Evolutionary conservation across 2,113 vertebrate species (phyloP), one percentile per base, ranked within the genome.

Genomic region (Perca fluviatilis): DNA sequence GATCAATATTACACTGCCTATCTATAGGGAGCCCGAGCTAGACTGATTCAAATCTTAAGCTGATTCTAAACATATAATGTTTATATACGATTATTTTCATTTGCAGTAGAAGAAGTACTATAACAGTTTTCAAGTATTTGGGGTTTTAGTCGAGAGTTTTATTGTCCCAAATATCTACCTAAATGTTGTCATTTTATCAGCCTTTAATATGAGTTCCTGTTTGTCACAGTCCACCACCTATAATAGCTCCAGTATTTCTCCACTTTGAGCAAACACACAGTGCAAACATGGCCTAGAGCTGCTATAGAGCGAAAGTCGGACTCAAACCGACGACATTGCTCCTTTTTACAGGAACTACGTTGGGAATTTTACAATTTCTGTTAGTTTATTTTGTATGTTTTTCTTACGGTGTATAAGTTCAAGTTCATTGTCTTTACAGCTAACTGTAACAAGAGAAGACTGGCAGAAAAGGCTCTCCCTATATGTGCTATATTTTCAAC

Each of bases 241-340:
- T 23, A 60, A 9, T 1, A 71, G 15, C 27, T 67, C 23, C 43
- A 49, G 33, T 30, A 47, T 66, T 27, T 60, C 54, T 51, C 54
- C 66, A 72, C 56, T 72, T 62, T 66, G 0, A 6, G 54, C 67
- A 77, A 76, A 67, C 53, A 72, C 51, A 51, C 56, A 56, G 12
- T 27, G 36, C 36, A 82, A 84, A 84, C 71, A 80, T 25, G 77
- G 15, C 60, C 50, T 53, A 71, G 43, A 69, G 27, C 68, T 46
- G 54, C 54, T 47, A 23, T 14, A 1, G 54, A 43, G 8, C 0
- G n/a, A 51, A 7, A 51, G 3, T 21, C 5, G 5, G 18, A 68
- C 47, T 53, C 67, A 25, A 53, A 54, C 49, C 6, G 10, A 18
- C 10, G 7, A 66, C 43, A 23, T 10, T 23, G 21, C 19, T 63